Percentiles rank a stretch among this genome's conserved stretches.
Evolutionary conservation across 1,140 invertebrate genomes (phyloP).

Genomic region (Leptinotarsa texana): DNA sequence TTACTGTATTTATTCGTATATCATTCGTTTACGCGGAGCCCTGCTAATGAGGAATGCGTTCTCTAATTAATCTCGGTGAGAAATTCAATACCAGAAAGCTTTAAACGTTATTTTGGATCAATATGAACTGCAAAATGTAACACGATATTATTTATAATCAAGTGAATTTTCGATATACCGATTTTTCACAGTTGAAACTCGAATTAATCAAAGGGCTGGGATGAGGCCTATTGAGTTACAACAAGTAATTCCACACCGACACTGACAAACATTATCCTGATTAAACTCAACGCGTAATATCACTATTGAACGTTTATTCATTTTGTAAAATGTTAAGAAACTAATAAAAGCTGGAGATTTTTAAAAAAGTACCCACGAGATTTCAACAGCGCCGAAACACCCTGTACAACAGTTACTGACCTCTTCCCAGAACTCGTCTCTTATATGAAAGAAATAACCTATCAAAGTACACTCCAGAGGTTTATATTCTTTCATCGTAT

Average conservation of each 20-base stretch:
- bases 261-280: not conserved
- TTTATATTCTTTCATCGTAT: no score
- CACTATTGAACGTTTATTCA: not conserved
- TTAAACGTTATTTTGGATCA: no score
- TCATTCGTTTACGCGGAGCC: not conserved
- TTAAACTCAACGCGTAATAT: not conserved
- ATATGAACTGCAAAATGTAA: no score
- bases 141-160: not conserved
- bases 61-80: constrained; percentile 9
- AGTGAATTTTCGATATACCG: not conserved
- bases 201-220: not conserved
- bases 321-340: not conserved
- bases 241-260: constrained; percentile 1
- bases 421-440: no score
- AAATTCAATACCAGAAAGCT: not conserved
- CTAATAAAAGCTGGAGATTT: no score
- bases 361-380: no score
- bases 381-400: no score
- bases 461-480: no score
- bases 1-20: not conserved
- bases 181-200: not conserved
- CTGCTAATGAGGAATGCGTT: not conserved
- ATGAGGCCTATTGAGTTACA: constrained; percentile 7
- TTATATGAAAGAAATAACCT: no score
- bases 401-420: no score